A percentile compares a stretch with the other conserved stretches of the same genome.
phyloP scores from a whole-genome alignment of 23 tunicate species.

The Oikopleura vanhoeffeni region DNA sequence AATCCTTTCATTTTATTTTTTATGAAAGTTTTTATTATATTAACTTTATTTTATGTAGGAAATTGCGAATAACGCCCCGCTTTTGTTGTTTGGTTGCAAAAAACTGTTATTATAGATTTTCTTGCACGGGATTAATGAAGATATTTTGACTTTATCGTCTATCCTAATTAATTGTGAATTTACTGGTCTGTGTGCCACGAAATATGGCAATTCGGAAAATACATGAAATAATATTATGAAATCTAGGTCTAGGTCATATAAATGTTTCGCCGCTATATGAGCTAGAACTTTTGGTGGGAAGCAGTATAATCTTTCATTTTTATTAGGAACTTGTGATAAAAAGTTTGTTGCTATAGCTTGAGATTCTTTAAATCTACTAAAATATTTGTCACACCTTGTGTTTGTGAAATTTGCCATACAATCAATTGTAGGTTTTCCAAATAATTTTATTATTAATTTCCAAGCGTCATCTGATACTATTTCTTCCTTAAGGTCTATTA shows the following conservation, averaged over 20 bases:
- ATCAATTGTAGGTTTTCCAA: background rate
- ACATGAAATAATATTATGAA: background rate
- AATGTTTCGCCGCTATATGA: background rate
- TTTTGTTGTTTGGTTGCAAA: too few relatives aligned
- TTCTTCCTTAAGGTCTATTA: background rate
- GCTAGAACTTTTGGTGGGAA: background rate
- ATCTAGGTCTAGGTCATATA: background rate
- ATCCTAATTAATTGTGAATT: background rate
- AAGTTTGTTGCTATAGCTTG: background rate
- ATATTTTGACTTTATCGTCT: too few relatives aligned
- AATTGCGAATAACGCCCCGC: too few relatives aligned
- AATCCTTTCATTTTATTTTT: too few relatives aligned
- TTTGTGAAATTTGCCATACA: background rate
- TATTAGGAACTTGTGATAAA: background rate
- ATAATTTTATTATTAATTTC: background rate
- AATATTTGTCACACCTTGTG: background rate
- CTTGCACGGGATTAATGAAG: too few relatives aligned
- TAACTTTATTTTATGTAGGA: too few relatives aligned
- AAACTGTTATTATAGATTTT: too few relatives aligned
- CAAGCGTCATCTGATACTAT: background rate
- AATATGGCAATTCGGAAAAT: background rate
- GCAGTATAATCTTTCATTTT: background rate
- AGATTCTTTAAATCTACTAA: background rate
- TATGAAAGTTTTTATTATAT: too few relatives aligned
- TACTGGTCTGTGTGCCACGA: background rate